Base-by-base conservation (phyloP, 2,888 invertebrate species). In the Priocnemis perturbator region DNA sequence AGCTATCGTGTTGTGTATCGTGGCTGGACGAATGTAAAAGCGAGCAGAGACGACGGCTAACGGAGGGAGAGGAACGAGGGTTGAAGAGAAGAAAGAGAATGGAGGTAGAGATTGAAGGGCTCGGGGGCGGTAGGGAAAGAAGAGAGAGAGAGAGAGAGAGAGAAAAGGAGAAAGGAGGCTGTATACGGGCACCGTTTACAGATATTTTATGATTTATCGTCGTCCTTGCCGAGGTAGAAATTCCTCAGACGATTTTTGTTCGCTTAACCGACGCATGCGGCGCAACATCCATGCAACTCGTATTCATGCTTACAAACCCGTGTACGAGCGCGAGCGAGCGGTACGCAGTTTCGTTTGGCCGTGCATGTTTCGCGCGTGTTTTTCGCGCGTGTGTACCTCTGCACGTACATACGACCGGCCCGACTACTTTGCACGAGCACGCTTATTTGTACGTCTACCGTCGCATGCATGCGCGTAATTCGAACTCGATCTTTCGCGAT, bases 121-220 rank as follows among this genome's bases (percentile, higher is more conserved):
- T 19, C 20, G 23, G 23, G 15, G 55, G 55, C n/a, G 37, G 20
- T 11, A 45, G 37, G 19, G 17, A 15, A 56, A 56, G 48, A 50
- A 71, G 67, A 64, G 66, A 68, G 64, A 60, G n/a, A n/a, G n/a
- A n/a, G n/a, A n/a, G n/a, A n/a, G n/a, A 74, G 63, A 75, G 60
- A 30, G 65, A 75, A 59, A 76, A 60, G 50, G 48, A 44, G 60
- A 53, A 58, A 15, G 15, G 30, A 26, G 21, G 15, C 20, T 47
- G 15, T 14, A n/a, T 4, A 17, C 63, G 45, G 11, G 30, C 63
- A 23, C 30, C 71, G 71, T 73, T 76, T 77, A 68, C 71, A 76
- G 73, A 71, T 76, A 76, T 76, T 75, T 73, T 71, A 74, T 77
- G 76, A 76, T 77, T 76, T 76, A 76, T 77, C 76, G 73, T 17